Conservation (phyloP, 2,888 invertebrate genomes). For the Heliconius ismenius region DNA sequence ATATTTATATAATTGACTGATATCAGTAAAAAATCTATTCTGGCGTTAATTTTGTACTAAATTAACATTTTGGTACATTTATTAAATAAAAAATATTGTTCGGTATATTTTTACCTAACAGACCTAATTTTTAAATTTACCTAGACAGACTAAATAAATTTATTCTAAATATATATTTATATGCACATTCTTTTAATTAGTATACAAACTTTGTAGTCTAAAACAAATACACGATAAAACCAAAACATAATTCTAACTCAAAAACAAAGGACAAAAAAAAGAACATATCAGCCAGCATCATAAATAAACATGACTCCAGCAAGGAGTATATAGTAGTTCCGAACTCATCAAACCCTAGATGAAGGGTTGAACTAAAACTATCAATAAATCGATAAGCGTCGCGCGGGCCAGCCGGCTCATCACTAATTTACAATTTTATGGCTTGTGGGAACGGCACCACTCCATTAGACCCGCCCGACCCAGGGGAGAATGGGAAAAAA, state of each 20-base stretch:
- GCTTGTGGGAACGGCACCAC: conserved; percentile 72
- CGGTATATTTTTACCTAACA: no score
- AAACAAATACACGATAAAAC: not conserved
- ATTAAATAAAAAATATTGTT: no score
- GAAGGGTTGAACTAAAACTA: conserved; percentile 61
- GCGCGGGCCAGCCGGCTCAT: conserved; percentile 72
- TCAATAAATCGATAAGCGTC: conserved; percentile 79
- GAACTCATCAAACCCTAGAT: conserved; percentile 46
- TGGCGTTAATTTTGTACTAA: no score
- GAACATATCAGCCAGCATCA: not conserved
- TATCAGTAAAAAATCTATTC: no score
- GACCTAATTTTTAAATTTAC: no score
- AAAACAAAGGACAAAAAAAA: not conserved
- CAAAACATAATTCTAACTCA: not conserved
- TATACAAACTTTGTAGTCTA: not conserved
- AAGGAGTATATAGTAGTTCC: conserved; percentile 29
- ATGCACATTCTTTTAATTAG: no score
- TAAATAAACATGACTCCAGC: conserved; percentile 22
- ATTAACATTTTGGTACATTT: no score
- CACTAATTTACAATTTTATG: conserved; percentile 82
- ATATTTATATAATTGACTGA: no score
- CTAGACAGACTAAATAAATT: no score
- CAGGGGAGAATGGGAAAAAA: conserved; percentile 60
- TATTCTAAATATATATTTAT: no score
- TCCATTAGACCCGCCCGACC: conserved; percentile 76